Base-by-base conservation (phyloP, 2,888 invertebrate genomes). In the Limnephilus rhombicus region DNA sequence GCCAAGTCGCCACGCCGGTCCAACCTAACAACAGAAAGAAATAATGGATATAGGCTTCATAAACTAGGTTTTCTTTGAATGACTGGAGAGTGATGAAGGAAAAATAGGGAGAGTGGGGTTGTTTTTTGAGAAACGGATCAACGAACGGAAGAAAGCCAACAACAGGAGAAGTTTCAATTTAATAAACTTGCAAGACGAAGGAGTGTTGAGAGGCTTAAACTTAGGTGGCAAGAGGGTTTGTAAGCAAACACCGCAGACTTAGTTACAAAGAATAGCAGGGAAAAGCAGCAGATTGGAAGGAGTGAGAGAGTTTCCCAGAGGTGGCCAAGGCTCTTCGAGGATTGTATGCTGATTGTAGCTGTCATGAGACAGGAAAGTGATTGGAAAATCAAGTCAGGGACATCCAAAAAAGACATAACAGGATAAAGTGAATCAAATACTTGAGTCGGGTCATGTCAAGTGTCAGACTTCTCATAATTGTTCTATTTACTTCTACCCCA, bases 1-100 rank as follows among this genome's bases (percentile, higher is more conserved):
- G 98, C 99, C 99, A 99, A 95, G 98, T 98, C 94, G 99, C 99
- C 93, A 99, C 99, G 94, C 98, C 98, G 94, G 98, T 98, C 99
- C 99, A 99, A 95, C 97, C 98, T 53, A 49, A 0, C 15, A 86
- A n/a, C n/a, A 86, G 24, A 41, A 41, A 37, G 13, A 45, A 86
- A 49, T 86, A 49, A 86, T 5, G 34, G n/a, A 15, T 83, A 34
- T 15, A 83, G 3, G 37, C 24, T 37, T 34, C 37, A 37, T 83
- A 83, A 18, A 83, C 18, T 0, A 37, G 37, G 34, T 34, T 34
- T 82, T 34, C 1, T 31, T 34, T 34, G 15, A 13, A 13, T 13
- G 29, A 11, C 3, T n/a, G 81, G 81, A 24, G 13, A n/a, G 81
- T 18, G 53, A 53, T 13, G 49, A 49, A 13, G 15, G 53, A 53